Evolutionary conservation across 1,140 invertebrate genomes (phyloP).

Genomic region (Drosophila mauritiana): DNA sequence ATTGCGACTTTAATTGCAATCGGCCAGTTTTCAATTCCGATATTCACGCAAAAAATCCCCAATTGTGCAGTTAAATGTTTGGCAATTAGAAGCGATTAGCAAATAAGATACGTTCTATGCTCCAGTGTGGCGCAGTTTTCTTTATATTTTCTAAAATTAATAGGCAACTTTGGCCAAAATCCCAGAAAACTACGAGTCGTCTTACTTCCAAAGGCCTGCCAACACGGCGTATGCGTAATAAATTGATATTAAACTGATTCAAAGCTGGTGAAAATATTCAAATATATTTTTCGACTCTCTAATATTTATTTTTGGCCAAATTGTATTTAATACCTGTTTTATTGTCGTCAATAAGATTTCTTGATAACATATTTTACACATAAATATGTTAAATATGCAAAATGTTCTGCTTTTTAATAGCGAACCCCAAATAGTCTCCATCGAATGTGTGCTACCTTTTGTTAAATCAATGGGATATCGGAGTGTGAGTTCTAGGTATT

Average conservation of each 20-base stretch:
- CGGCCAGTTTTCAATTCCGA: slow-evolving; percentile 65
- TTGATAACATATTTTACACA: no score
- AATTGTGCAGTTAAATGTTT: slow-evolving; percentile 17
- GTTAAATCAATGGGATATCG: no score
- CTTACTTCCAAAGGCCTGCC: neutral
- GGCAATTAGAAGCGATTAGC: slow-evolving; percentile 45
- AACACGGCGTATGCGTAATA: slow-evolving; percentile 28
- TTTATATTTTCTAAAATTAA: slow-evolving; percentile 36
- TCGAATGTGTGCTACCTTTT: no score
- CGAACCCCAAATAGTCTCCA: no score
- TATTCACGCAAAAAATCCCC: slow-evolving; percentile 10
- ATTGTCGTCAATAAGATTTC: no score
- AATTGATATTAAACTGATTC: slow-evolving; percentile 8
- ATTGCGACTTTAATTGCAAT: slow-evolving; percentile 71
- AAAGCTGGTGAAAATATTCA: slow-evolving; percentile 8
- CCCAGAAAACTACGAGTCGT: neutral
- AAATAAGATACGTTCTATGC: slow-evolving; percentile 45
- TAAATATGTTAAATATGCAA: no score
- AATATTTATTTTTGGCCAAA: neutral
- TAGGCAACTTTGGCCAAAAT: slow-evolving; percentile 4
- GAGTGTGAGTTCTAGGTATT: neutral
- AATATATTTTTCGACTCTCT: slow-evolving; percentile 1
- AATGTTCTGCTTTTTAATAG: no score
- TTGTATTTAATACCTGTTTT: no score
- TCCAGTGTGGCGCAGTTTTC: slow-evolving; percentile 8